A percentile compares a stretch with the other conserved stretches of the same genome.
phyloP scores from a whole-genome alignment of 2,113 vertebrate genomes.

The Clarias macrocephalus region DNA sequence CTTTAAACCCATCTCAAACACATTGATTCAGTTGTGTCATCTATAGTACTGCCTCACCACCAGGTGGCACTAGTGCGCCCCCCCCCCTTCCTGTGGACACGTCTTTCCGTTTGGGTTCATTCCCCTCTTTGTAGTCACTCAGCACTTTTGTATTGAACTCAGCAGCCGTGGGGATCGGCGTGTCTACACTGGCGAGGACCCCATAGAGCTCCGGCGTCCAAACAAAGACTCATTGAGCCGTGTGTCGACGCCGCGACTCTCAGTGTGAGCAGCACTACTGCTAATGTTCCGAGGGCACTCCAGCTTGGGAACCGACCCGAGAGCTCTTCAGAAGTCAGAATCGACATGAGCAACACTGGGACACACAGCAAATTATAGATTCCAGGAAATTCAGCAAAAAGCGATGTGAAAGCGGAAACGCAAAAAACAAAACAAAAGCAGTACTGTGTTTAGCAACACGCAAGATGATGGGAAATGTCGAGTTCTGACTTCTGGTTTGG shows the following conservation, averaged over 20 bases:
- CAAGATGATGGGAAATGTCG: neutral
- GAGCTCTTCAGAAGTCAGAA: neutral
- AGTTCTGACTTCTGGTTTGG: neutral
- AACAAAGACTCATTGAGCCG: slow-evolving; percentile 58
- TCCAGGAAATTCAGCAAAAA: slow-evolving; percentile 6
- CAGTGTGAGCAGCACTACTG: slow-evolving; percentile 16
- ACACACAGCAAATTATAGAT: neutral
- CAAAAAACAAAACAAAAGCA: neutral
- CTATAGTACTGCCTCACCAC: slow-evolving; percentile 35
- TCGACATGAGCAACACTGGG: neutral
- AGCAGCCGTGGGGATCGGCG: slow-evolving; percentile 49
- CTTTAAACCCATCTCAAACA: neutral
- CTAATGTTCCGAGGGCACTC: slow-evolving; percentile 17
- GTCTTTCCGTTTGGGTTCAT: slow-evolving; percentile 1
- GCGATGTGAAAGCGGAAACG: neutral
- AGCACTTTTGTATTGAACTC: slow-evolving; percentile 41
- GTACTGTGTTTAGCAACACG: neutral
- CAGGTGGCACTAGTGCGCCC: slow-evolving; percentile 47
- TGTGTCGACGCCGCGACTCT: slow-evolving; percentile 29
- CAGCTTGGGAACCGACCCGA: neutral
- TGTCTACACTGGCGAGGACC: slow-evolving; percentile 25
- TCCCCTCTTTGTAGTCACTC: slow-evolving; percentile 32
- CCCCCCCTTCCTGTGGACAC: neutral
- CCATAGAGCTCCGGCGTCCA: neutral
- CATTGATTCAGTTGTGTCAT: neutral